Conservation (phyloP, 2,113 vertebrate genomes). For the Scolopax mira region DNA sequence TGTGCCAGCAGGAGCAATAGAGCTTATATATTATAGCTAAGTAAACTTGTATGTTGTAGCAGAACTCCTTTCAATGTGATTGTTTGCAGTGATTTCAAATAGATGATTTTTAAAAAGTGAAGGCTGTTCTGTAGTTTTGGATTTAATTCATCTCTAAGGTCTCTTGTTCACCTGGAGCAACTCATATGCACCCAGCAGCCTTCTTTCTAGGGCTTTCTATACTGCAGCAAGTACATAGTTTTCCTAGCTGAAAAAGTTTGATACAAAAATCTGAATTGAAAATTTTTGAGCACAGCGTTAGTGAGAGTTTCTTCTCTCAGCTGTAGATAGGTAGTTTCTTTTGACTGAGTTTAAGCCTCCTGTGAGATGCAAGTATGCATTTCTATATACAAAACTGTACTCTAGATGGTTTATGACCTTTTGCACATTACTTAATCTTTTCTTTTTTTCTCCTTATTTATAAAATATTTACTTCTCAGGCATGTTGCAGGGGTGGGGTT, state of each 20-base stretch:
- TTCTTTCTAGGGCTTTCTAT: neutral
- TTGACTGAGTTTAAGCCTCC: neutral
- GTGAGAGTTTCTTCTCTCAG: neutral
- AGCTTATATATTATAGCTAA: neutral
- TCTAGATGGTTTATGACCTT: neutral
- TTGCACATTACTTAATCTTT: neutral
- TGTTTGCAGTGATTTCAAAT: neutral
- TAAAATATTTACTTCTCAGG: neutral
- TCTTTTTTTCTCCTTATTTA: fast-evolving
- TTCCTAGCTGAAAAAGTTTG: neutral
- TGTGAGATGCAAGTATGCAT: neutral
- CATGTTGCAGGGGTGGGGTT: neutral
- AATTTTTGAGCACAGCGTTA: neutral
- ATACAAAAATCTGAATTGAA: neutral
- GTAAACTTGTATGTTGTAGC: neutral
- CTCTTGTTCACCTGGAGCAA: neutral
- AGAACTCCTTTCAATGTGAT: neutral
- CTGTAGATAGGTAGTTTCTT: neutral
- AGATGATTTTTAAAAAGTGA: neutral
- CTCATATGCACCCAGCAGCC: neutral
- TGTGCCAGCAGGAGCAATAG: neutral
- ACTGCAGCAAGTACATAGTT: neutral
- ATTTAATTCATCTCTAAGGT: neutral
- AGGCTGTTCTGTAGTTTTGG: neutral
- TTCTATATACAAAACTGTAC: neutral